Conservation (phyloP, 1,140 invertebrate genomes). For the Drosophila lacertosa region DNA sequence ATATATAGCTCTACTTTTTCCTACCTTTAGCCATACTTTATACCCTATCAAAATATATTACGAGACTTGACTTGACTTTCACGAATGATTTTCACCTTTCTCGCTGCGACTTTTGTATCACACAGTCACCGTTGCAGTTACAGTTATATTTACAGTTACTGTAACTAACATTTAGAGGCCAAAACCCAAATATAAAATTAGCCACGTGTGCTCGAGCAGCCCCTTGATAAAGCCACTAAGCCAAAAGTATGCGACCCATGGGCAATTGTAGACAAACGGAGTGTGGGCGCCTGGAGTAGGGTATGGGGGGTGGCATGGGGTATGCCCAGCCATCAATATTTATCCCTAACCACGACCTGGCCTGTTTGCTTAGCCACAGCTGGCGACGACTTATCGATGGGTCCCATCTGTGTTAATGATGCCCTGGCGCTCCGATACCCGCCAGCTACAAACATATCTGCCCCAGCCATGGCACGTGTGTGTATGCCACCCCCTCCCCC, state of each 20-base stretch:
- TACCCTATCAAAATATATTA: too few relatives aligned
- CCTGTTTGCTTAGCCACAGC: slow-evolving; percentile 47
- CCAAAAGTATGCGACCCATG: slow-evolving; percentile 49
- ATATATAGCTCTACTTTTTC: too few relatives aligned
- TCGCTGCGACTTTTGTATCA: too few relatives aligned
- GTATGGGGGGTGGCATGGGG: too few relatives aligned
- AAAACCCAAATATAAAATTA: slow-evolving; percentile 48
- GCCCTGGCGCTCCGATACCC: slow-evolving; percentile 43
- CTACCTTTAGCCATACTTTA: too few relatives aligned
- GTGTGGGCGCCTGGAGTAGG: too few relatives aligned
- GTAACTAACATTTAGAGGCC: slow-evolving; percentile 38
- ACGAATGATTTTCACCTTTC: too few relatives aligned
- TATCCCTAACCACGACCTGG: not conserved
- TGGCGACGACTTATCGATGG: slow-evolving; percentile 52
- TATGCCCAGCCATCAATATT: slow-evolving; percentile 30
- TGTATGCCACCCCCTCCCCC: too few relatives aligned
- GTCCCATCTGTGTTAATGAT: slow-evolving; percentile 61
- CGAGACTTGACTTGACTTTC: too few relatives aligned
- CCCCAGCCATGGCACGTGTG: slow-evolving; percentile 14
- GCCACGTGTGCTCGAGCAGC: slow-evolving; percentile 32
- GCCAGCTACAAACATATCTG: slow-evolving; percentile 29
- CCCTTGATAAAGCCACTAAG: slow-evolving; percentile 52
- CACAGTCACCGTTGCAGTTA: slow-evolving; percentile 10
- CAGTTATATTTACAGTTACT: not conserved
- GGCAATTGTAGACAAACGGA: slow-evolving; percentile 11